Evolutionary conservation across 2,797 vertebrate species (phyloP).

Genomic region (Apodemus agrarius): DNA sequence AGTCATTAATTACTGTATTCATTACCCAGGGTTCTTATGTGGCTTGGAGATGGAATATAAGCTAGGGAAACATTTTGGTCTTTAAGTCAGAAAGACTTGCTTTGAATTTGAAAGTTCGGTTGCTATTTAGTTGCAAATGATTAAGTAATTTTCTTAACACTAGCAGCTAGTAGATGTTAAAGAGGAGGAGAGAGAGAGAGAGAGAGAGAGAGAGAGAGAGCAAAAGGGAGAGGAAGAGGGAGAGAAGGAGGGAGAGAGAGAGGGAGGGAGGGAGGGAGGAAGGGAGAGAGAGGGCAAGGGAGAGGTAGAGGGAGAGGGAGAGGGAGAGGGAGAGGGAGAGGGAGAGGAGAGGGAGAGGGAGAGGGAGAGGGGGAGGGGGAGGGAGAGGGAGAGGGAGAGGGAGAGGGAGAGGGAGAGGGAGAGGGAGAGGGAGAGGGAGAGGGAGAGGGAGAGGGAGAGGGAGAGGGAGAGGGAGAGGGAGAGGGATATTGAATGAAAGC

Average conservation of each 20-base stretch:
- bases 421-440: too few relatives aligned
- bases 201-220: too few relatives aligned
- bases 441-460: too few relatives aligned
- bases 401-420: too few relatives aligned
- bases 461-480: fast-evolving
- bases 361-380: fast-evolving
- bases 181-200: background rate
- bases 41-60: background rate
- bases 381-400: too few relatives aligned
- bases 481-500: background rate
- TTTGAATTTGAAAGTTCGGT: background rate
- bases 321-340: too few relatives aligned
- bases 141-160: background rate
- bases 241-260: too few relatives aligned
- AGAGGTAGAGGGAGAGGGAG: too few relatives aligned
- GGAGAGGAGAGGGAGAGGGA: too few relatives aligned
- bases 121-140: background rate
- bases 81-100: background rate
- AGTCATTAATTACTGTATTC: conserved; percentile 70
- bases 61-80: background rate
- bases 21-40: background rate
- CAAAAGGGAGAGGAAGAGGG: too few relatives aligned
- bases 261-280: too few relatives aligned
- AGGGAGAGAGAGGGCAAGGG: too few relatives aligned
- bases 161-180: background rate